Conservation (phyloP, 2,797 vertebrate genomes). For the Myotis vivesi region DNA sequence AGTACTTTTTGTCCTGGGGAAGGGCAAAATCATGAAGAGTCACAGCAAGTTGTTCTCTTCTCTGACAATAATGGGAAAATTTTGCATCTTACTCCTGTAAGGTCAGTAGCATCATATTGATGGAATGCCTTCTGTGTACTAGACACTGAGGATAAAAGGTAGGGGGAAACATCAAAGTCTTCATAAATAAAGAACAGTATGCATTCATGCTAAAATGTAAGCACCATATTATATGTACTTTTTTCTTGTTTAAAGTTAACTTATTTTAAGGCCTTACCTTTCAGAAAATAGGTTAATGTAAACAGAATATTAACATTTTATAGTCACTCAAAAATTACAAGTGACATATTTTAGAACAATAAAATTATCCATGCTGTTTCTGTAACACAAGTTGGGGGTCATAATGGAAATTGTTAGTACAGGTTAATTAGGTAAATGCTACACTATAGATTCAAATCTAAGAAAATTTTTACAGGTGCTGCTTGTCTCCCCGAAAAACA, state of each 20-base stretch:
- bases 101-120: neutral
- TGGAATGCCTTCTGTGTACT: neutral
- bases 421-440: neutral
- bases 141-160: neutral
- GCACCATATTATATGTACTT: neutral
- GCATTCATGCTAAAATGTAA: neutral
- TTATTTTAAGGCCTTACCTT: conserved; percentile 27
- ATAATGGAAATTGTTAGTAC: conserved; percentile 20
- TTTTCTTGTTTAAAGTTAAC: conserved; percentile 9
- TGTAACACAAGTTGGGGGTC: neutral
- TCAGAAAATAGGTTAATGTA: neutral
- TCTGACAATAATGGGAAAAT: neutral
- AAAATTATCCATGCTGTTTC: neutral
- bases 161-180: neutral
- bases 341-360: conserved; percentile 35
- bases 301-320: conserved; percentile 3
- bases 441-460: conserved; percentile 11
- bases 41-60: neutral
- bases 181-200: neutral
- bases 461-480: conserved; percentile 21
- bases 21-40: neutral
- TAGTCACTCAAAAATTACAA: neutral
- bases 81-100: neutral
- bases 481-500: neutral
- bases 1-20: conserved; percentile 4